Evolutionary conservation across 2,888 invertebrate species (phyloP).

Genomic region (Tinea trinotella): DNA sequence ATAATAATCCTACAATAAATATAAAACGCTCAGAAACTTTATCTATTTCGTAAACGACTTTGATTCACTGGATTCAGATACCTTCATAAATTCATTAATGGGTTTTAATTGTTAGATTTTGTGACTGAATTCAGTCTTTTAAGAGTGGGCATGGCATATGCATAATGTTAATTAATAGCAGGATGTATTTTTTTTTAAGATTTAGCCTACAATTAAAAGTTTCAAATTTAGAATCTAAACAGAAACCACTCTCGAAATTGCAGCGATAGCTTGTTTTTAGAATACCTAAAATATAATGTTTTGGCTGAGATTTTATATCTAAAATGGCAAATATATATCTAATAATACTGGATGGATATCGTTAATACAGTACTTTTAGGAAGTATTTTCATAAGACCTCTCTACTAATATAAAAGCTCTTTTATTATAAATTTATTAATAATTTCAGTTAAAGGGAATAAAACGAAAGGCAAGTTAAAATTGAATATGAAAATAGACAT

Average conservation of each 20-base stretch:
- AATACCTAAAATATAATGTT: neutral
- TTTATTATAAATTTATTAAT: conserved; percentile 37
- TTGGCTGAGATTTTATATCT: conserved; percentile 2
- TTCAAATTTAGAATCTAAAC: too few relatives aligned
- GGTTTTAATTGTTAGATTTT: neutral
- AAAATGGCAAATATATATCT: conserved; percentile 32
- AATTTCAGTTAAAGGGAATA: neutral
- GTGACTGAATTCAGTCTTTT: conserved; percentile 15
- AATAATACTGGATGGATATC: conserved; percentile 69
- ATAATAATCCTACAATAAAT: conserved; percentile 11
- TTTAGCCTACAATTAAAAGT: too few relatives aligned
- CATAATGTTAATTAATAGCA: too few relatives aligned
- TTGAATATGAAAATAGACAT: neutral
- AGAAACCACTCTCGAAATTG: too few relatives aligned
- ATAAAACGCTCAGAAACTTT: neutral
- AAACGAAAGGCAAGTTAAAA: neutral
- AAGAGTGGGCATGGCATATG: too few relatives aligned
- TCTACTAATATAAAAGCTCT: conserved; percentile 65
- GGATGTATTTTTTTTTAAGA: too few relatives aligned
- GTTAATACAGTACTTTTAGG: conserved; percentile 35
- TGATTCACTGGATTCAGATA: conserved; percentile 22
- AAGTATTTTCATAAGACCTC: conserved; percentile 67
- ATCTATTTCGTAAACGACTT: neutral
- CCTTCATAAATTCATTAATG: neutral
- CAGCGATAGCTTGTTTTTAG: too few relatives aligned